phyloP scores from a whole-genome alignment of 1,140 invertebrate genomes.

The honey bee (Apis mellifera) region Amel_HAv3.1 CM009937.2:7206501-7207000 shows the following conservation, averaged over 20 bases:
- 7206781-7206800: no score
- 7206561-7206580: background rate
- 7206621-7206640: background rate
- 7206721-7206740: background rate
- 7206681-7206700: background rate
- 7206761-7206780: background rate
- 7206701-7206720: background rate
- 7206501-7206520: background rate
- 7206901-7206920: no score
- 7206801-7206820: no score
- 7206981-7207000: no score
- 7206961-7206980: no score
- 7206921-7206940: no score
- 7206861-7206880: no score
- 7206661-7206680: background rate
- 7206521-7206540: background rate
- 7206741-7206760: background rate
- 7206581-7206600: no score
- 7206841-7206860: no score
- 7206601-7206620: background rate
- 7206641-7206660: background rate
- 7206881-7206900: no score
- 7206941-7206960: no score
- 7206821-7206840: no score
- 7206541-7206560: background rate